Evolutionary conservation across 2,797 vertebrate species (phyloP), one percentile per base, ranked within the genome.

Genomic region (Pogonophryne albipinna): DNA sequence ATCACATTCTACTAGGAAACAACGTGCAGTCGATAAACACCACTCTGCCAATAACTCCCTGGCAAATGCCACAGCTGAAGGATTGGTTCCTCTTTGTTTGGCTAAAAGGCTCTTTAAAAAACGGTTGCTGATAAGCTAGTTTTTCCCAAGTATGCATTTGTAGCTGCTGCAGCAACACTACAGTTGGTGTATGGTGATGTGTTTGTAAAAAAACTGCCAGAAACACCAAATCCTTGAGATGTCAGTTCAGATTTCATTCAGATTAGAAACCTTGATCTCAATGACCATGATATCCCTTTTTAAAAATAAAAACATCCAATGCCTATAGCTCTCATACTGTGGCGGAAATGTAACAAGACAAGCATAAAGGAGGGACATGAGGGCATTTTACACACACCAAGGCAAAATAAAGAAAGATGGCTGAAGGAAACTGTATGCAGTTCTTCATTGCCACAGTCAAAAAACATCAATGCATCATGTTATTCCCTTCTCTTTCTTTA

Each of bases 1-100:
- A 90, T 87, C 85, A 78, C 90, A 78, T 92, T 90, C 85, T 87
- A 85, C 88, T 66, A 82, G 85, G 88, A 89, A 92, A 87, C 78
- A 68, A 84, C 78, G 60, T 80, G 82, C 73, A 71, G 83, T 76
- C 79, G 59, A 82, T 81, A 79, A 91, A 87, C 81, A 75, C 52
- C 10, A 52, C 74, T 67, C 79, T 91, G 89, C 89, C 90, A 94
- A 88, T 82, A 91, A 79, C 82, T 66, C 84, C 86, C 76, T 91
- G 86, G 76, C 85, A 89, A 91, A 89, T 77, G 69, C 81, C 71
- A 66, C 63, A 58, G 75, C 67, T 79, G 66, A 79, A 83, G 80
- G 84, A 90, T 91, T 85, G 85, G 67, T 60, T 66, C 58, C 67
- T 86, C 85, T 90, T 79, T 85, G 82, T 90, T 81, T 42, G 7